phyloP scores from a whole-genome alignment of 2,888 invertebrate species.

The Cyrtodaria siliqua region DNA sequence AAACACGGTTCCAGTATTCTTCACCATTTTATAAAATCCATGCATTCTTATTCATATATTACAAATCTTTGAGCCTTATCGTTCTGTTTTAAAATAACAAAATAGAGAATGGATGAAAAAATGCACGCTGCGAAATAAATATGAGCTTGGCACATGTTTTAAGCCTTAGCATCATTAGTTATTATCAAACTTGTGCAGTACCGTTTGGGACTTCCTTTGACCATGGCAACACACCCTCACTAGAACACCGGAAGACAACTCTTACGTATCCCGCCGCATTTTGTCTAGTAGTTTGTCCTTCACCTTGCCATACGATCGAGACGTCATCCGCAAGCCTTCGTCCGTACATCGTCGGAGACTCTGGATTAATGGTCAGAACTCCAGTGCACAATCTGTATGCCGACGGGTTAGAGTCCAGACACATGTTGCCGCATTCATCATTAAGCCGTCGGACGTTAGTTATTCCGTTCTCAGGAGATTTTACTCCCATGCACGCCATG shows the following conservation, averaged over 20 bases:
- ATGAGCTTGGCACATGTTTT: too few species aligned
- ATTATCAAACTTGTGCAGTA: too few species aligned
- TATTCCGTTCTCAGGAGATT: constrained; percentile 30
- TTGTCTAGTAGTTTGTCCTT: not conserved
- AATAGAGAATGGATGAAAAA: too few species aligned
- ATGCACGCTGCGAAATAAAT: too few species aligned
- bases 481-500: constrained; percentile 69
- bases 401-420: constrained; percentile 44
- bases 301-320: constrained; percentile 25
- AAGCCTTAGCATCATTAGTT: too few species aligned
- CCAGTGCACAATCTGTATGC: constrained; percentile 71
- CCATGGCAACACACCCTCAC: not conserved
- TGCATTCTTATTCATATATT: too few species aligned
- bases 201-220: not conserved
- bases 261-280: not conserved
- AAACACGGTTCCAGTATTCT: too few species aligned
- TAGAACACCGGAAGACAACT: constrained; percentile 1
- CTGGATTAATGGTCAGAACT: constrained; percentile 61
- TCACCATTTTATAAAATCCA: too few species aligned
- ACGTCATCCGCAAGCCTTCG: constrained; percentile 48
- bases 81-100: too few species aligned
- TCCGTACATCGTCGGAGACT: constrained; percentile 64
- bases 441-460: constrained; percentile 65
- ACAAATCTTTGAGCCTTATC: too few species aligned
- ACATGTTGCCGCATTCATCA: constrained; percentile 74